phyloP scores from a whole-genome alignment of 2,797 vertebrate genomes.

The Scyliorhinus canicula region DNA sequence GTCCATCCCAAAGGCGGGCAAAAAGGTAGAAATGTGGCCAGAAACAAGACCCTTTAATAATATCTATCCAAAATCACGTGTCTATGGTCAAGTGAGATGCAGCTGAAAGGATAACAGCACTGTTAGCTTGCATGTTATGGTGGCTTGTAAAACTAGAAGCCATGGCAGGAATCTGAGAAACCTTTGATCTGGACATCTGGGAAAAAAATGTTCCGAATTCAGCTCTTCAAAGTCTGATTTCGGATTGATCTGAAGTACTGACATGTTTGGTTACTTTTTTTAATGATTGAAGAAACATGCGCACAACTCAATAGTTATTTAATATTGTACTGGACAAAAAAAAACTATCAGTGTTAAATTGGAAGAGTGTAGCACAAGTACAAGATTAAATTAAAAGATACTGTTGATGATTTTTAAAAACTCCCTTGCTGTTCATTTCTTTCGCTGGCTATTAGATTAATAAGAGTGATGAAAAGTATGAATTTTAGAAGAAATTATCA shows the following conservation, averaged over 20 bases:
- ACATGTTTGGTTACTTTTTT: not conserved
- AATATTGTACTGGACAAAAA: not conserved
- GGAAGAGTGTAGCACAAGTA: not conserved
- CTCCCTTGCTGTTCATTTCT: not conserved
- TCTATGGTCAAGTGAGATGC: not conserved
- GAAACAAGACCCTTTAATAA: not conserved
- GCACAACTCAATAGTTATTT: not conserved
- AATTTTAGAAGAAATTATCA: not conserved
- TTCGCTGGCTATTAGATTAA: not conserved
- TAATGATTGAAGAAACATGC: not conserved
- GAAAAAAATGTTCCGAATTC: not conserved
- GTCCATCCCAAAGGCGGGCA: not conserved
- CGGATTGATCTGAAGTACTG: not conserved
- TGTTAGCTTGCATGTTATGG: not conserved
- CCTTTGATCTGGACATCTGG: not conserved
- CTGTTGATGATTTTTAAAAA: not conserved
- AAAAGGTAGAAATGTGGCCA: not conserved
- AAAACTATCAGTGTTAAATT: not conserved
- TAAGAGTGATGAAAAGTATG: slow-evolving; percentile 9
- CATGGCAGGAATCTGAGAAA: no score
- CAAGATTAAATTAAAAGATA: not conserved
- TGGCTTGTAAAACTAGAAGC: no score
- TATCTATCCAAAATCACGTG: not conserved
- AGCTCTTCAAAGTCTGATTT: not conserved
- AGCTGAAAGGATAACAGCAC: not conserved